These are phyloP conservation scores for Saccostrea glomerata DNA, from an alignment of 1,140 invertebrate species.

Conservation along the genomic window DNA sequence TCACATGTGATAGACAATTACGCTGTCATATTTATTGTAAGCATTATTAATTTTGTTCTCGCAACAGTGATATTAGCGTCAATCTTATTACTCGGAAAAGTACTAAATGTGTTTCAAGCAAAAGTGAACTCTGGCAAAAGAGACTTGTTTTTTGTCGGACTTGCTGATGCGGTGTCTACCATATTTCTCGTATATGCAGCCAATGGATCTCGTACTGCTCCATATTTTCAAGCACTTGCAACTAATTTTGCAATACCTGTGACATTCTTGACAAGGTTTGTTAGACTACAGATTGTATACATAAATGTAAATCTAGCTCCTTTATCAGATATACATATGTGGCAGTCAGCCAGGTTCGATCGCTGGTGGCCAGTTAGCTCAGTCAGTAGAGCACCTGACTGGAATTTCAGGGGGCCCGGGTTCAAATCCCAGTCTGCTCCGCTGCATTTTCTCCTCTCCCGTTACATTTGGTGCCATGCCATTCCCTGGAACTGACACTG, in stretches of 20 bases:
- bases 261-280: slow-evolving; percentile 63
- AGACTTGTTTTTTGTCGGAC: slow-evolving; percentile 57
- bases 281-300: neutral
- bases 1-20: slow-evolving; percentile 55
- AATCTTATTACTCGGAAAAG: slow-evolving; percentile 45
- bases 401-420: neutral
- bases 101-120: slow-evolving; percentile 39
- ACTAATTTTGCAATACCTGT: slow-evolving; percentile 62
- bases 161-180: slow-evolving; percentile 56
- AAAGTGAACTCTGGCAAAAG: slow-evolving; percentile 49
- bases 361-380: too few relatives aligned
- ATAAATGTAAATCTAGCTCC: too few relatives aligned
- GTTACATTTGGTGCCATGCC: too few relatives aligned
- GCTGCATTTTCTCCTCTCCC: too few relatives aligned
- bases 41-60: slow-evolving; percentile 37
- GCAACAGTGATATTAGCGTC: slow-evolving; percentile 42
- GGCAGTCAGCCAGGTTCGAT: neutral
- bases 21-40: slow-evolving; percentile 58
- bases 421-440: too few relatives aligned
- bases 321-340: neutral
- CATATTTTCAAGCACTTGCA: slow-evolving; percentile 61
- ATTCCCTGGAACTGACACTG: too few relatives aligned
- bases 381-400: neutral
- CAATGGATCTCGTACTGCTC: slow-evolving; percentile 63
- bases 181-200: slow-evolving; percentile 62